Base-by-base conservation (phyloP, 2,797 vertebrate species). In the Scolopax bukidnonensis region DNA sequence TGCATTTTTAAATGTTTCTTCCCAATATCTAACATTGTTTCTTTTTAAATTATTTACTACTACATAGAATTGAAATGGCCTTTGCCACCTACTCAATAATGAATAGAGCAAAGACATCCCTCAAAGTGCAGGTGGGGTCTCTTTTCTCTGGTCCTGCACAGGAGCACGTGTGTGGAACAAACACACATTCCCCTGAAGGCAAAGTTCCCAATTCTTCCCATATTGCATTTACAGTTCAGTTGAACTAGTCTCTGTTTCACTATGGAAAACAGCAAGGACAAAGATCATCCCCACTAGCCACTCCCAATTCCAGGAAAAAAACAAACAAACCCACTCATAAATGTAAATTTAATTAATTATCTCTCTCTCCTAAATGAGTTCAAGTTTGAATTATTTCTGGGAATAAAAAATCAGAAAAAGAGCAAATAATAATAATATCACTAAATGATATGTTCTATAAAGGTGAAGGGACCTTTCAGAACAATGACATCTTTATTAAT, bases 261-360 rank as follows among this genome's bases (percentile, higher is more conserved):
- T 70, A 38, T 14, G 47, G 36, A 89, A 95, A 95, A 76, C 30
- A 41, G 54, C 23, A 84, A 94, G 92, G 88, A 76, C 95, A 95
- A 96, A 94, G 90, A 94, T 96, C 81, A 90, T 21, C 10, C 38
- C 19, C 28, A 23, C 32, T 7, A 56, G 70, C 71, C 88, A 57
- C 94, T 96, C 92, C 86, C 77, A 70, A 2, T 43, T 90, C 63
- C 84, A 90, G 43, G 61, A 45, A 92, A 79, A 95, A 84, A 13
- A n/a, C 33, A 75, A 86, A 90, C 3, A 0, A 23, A 88, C 87
- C 13, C 51, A 77, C 65, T 59, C 4, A 23, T 33, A 83, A 65
- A 73, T 76, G 63, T n/a, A 84, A 88, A 78, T 57, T 68, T 69
- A 88, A 84, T 68, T 40, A 38, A 63, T 77, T 86, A 8, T 61